These are phyloP conservation scores for Hyalella azteca DNA, from an alignment of 2,888 invertebrate species.

Conservation along the genomic window DNA sequence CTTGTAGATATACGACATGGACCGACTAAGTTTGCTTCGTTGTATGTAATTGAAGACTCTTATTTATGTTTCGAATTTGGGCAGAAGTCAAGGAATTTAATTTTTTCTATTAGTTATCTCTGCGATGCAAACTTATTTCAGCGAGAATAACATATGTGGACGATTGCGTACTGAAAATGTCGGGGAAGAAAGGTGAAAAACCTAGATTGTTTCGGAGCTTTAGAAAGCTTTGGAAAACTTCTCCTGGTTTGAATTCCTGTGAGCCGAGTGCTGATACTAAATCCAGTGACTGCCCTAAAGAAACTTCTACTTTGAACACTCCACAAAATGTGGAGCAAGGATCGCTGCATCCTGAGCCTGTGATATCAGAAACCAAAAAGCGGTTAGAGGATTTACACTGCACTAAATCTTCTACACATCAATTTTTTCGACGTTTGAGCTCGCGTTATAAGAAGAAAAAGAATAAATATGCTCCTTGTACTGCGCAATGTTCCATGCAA, in stretches of 20 bases:
- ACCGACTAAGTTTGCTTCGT: too few species aligned
- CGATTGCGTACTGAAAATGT: background rate
- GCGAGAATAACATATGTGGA: background rate
- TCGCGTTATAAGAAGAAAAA: background rate
- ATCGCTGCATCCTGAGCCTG: background rate
- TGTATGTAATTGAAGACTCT: too few species aligned
- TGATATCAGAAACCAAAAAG: background rate
- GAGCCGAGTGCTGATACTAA: background rate
- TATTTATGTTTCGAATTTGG: too few species aligned
- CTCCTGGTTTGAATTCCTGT: background rate
- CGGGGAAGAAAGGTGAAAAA: background rate
- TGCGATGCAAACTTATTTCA: too few species aligned
- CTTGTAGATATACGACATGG: too few species aligned
- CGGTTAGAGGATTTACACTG: background rate
- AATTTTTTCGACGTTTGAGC: slow-evolving; percentile 19
- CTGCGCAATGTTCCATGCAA: background rate
- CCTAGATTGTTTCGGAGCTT: background rate
- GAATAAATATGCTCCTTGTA: background rate
- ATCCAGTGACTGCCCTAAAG: background rate
- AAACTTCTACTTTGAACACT: background rate
- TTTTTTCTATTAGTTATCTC: too few species aligned
- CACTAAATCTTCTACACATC: background rate
- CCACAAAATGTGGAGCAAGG: background rate
- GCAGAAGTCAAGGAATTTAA: too few species aligned
- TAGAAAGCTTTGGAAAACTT: slow-evolving; percentile 4